Evolutionary conservation across 92 coral and sea anemone species (phyloP), one percentile per base, ranked within the genome.

Genomic region (Zoanthus sociatus): DNA sequence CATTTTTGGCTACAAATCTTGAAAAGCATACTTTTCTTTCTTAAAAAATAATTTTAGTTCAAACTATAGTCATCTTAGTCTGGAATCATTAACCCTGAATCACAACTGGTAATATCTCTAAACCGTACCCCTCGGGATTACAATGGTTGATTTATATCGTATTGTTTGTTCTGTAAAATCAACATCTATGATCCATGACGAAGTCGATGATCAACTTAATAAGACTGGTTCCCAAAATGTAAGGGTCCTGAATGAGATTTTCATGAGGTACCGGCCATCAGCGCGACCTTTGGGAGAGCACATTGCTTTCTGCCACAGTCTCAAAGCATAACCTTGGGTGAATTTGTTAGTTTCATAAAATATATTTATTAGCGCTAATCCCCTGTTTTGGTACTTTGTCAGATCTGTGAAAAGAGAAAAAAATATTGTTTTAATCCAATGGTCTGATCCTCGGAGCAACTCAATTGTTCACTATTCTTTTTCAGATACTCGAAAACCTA

Each of bases 281-380:
- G 91, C 92, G 71, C 98, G 90, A 54, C 95, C 98, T 78, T 87
- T 64, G 2, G 90, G 88, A 17, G 98, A 92, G 71, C 98, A 94
- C 98, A 94, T 92, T 7, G 95, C 95, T 56, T 92, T 89, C 30
- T 71, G 90, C 98, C 98, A 94, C 13, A 92, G 26, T 9, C 87
- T 83, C 68, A 94, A 76, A 17, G 92, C 71, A 53, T 88, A 84
- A 30, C 95, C 98, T 13, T 71, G 33, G 1, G 95, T 87, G 68
- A 89, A n/a, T 53, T 45, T 71, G 76, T 94, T 88, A 10, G 92
- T 84, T 50, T 78, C 69, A 85, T 83, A 91, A 54, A 92, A 83
- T 44, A 89, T 63, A 61, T 92, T 91, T 77, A 94, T 94, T 7
- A 88, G 82, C 72, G 61, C 83, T 78, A 94, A 82, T 4, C 87